Evolutionary conservation across 2,113 vertebrate species (phyloP).

Genomic region (Guaruba guarouba): DNA sequence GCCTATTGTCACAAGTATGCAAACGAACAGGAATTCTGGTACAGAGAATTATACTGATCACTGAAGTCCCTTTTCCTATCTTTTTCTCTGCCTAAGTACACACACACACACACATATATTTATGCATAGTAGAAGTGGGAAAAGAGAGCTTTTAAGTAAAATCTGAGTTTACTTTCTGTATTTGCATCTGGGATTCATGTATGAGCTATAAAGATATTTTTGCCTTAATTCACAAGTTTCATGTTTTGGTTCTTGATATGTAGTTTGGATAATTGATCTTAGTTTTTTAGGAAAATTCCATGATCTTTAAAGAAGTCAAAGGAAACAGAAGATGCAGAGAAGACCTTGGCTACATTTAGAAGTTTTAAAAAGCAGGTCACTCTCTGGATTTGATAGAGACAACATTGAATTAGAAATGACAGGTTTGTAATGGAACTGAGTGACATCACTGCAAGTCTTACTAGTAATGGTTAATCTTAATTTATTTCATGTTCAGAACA

Average conservation of each 20-base stretch:
- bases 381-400: not conserved
- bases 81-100: not conserved
- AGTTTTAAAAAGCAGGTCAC: not conserved
- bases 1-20: not conserved
- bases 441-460: not conserved
- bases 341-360: not conserved
- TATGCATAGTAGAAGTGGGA: not conserved
- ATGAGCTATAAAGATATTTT: not conserved
- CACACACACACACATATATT: not conserved
- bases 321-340: not conserved
- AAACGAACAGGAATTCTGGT: not conserved
- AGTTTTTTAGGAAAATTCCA: not conserved
- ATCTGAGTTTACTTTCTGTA: not conserved
- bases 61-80: not conserved
- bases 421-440: not conserved
- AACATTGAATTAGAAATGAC: not conserved
- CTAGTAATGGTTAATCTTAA: not conserved
- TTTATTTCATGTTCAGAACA: not conserved
- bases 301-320: not conserved
- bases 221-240: not conserved
- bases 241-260: not conserved
- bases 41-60: not conserved
- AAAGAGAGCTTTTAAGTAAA: not conserved
- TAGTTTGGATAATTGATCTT: not conserved
- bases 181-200: not conserved